Conservation (phyloP, 2,797 vertebrate genomes). For the Acipenser ruthenus region DNA sequence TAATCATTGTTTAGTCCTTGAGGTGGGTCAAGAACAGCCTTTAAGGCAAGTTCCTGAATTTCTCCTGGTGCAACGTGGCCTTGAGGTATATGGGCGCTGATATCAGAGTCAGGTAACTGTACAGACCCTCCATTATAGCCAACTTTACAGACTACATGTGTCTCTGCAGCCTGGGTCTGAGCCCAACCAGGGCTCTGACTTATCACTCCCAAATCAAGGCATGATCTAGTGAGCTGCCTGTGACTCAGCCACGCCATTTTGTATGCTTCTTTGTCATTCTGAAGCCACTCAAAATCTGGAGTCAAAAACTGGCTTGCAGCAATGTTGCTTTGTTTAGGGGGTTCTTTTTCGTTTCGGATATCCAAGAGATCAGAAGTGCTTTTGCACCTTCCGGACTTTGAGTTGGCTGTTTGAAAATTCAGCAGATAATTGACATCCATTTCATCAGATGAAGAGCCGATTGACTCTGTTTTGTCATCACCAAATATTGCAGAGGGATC, state of each 20-base stretch:
- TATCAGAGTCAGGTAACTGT: constrained; percentile 73
- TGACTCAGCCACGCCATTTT: constrained; percentile 94
- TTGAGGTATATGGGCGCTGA: constrained; percentile 74
- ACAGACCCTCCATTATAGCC: constrained; percentile 75
- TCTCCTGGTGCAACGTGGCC: constrained; percentile 80
- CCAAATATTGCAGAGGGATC: constrained; percentile 52
- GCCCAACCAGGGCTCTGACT: constrained; percentile 91
- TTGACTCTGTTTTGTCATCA: constrained; percentile 55
- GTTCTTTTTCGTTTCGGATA: constrained; percentile 53
- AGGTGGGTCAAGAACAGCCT: constrained; percentile 82
- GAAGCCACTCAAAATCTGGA: constrained; percentile 75
- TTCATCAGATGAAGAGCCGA: constrained; percentile 82
- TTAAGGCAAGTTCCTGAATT: constrained; percentile 79
- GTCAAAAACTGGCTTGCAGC: constrained; percentile 48
- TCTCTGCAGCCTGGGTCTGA: constrained; percentile 84
- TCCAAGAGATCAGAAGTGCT: constrained; percentile 84
- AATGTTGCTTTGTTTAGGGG: constrained; percentile 36
- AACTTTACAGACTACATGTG: constrained; percentile 70
- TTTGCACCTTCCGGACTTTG: constrained; percentile 70
- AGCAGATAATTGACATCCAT: constrained; percentile 60
- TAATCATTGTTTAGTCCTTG: constrained; percentile 74
- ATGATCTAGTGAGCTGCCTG: constrained; percentile 84
- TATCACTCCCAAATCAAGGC: constrained; percentile 78
- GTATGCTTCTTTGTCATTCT: constrained; percentile 85
- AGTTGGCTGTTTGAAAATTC: constrained; percentile 42